Conservation (phyloP, 2,888 invertebrate genomes). For the Empis livida region DNA sequence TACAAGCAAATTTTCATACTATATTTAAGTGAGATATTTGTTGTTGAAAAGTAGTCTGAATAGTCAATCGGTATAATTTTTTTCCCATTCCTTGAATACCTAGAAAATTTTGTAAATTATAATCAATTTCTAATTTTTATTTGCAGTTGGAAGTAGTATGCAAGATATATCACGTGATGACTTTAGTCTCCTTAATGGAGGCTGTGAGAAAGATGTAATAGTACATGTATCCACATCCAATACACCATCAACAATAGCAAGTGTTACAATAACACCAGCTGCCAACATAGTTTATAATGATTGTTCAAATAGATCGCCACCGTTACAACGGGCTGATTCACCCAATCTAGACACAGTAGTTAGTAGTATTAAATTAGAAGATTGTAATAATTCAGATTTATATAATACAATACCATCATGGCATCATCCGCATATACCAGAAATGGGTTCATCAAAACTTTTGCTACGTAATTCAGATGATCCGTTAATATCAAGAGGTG, state of each 20-base stretch:
- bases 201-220: slow-evolving; percentile 18
- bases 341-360: slow-evolving; percentile 4
- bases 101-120: too few species aligned
- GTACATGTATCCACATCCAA: slow-evolving; percentile 17
- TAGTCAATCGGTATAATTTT: too few species aligned
- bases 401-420: slow-evolving; percentile 8
- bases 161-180: slow-evolving; percentile 29
- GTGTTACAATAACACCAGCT: slow-evolving; percentile 9
- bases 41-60: too few species aligned
- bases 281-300: background rate
- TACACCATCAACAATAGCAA: background rate
- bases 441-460: slow-evolving; percentile 20
- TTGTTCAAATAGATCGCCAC: slow-evolving; percentile 1
- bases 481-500: slow-evolving; percentile 34
- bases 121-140: too few species aligned
- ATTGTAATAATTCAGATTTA: slow-evolving; percentile 8
- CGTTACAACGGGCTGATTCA: background rate
- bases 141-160: slow-evolving; percentile 28
- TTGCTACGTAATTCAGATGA: slow-evolving; percentile 34
- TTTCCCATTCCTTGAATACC: too few species aligned
- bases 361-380: slow-evolving; percentile 10
- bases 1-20: too few species aligned
- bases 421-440: slow-evolving; percentile 8
- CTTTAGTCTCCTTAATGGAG: slow-evolving; percentile 21
- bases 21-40: too few species aligned